Percentiles rank a stretch among this genome's conserved stretches.
phyloP scores from a whole-genome alignment of 2,113 vertebrate species.

The Tringa solitaria region DNA sequence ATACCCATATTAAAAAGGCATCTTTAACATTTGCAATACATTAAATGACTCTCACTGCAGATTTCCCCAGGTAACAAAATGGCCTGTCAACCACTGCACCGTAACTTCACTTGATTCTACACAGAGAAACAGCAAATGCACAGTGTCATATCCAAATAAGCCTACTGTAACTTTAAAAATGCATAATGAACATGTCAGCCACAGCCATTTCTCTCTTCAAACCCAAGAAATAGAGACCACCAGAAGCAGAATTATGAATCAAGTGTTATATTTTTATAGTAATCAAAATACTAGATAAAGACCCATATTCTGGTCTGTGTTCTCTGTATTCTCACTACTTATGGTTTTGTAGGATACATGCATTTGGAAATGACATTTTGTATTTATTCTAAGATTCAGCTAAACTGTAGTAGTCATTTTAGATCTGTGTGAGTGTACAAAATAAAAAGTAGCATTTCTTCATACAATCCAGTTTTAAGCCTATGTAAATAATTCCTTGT shows the following conservation, averaged over 20 bases:
- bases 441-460: not conserved
- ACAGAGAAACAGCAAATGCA: slow-evolving; percentile 8
- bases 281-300: not conserved
- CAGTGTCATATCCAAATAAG: not conserved
- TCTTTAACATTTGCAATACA: not conserved
- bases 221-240: not conserved
- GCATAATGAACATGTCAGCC: not conserved
- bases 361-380: not conserved
- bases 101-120: not conserved
- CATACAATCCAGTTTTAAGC: not conserved
- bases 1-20: not conserved
- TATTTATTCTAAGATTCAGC: not conserved
- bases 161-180: not conserved
- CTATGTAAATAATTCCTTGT: not conserved
- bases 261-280: not conserved
- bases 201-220: not conserved
- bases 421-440: not conserved
- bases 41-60: not conserved
- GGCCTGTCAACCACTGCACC: not conserved
- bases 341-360: not conserved
- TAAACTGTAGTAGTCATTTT: not conserved
- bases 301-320: not conserved
- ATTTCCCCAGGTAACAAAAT: not conserved
- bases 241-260: not conserved
- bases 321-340: not conserved